Evolutionary conservation across 2,797 vertebrate species (phyloP).

Genomic region (Chrysocyon brachyurus): DNA sequence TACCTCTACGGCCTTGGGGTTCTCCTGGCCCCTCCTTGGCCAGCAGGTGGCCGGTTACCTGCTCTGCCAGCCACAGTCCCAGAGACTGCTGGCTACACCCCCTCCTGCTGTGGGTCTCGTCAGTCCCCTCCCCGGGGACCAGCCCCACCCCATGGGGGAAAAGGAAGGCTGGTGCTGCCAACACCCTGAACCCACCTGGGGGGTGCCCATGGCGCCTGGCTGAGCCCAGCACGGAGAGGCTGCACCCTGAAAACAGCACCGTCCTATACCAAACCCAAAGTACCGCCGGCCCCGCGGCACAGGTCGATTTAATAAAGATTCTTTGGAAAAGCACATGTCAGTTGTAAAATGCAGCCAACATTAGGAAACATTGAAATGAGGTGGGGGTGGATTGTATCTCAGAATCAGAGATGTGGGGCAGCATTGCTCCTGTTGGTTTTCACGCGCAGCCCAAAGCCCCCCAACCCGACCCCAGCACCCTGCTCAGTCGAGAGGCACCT

Average conservation of each 20-base stretch:
- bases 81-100: background rate
- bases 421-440: too few species aligned
- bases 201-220: background rate
- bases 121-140: background rate
- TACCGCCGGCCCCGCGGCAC: accelerated
- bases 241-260: background rate
- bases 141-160: background rate
- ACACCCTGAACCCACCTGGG: background rate
- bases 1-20: background rate
- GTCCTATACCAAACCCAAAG: background rate
- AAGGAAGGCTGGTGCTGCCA: background rate
- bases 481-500: background rate
- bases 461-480: background rate
- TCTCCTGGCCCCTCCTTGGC: background rate
- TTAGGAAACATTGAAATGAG: background rate
- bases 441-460: background rate
- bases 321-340: accelerated
- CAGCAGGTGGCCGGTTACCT: background rate
- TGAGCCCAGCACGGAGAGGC: background rate
- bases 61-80: background rate
- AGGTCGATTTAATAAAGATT: background rate
- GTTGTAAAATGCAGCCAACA: background rate
- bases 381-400: background rate
- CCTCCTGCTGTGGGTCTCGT: background rate
- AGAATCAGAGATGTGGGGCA: background rate